Conservation (phyloP, 2,888 invertebrate genomes). For the Lysandra bellargus region DNA sequence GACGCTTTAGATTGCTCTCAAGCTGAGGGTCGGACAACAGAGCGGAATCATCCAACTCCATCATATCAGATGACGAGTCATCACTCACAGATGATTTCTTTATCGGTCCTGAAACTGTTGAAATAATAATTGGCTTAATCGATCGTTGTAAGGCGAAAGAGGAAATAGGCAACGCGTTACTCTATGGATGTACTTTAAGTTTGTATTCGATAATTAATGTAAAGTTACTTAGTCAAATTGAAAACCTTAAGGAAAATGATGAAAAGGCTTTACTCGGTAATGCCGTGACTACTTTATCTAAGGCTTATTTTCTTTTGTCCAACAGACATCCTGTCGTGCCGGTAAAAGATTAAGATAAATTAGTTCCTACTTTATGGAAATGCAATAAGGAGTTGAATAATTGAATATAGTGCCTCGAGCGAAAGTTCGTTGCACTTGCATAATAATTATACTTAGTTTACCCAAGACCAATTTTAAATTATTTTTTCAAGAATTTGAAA, state of each 20-base stretch:
- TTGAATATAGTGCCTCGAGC: background rate
- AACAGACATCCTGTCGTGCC: slow-evolving; percentile 19
- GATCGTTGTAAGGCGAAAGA: background rate
- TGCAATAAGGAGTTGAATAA: background rate
- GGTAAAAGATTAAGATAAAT: slow-evolving; percentile 16
- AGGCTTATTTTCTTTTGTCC: slow-evolving; percentile 17
- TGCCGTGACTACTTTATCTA: slow-evolving; percentile 13
- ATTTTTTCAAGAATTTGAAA: background rate
- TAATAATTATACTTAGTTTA: background rate
- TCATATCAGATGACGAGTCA: slow-evolving; percentile 91
- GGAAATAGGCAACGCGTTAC: background rate
- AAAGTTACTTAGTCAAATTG: background rate
- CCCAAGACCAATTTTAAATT: background rate
- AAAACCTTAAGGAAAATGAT: background rate
- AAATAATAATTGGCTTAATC: background rate
- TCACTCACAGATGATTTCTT: slow-evolving; percentile 94
- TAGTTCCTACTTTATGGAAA: slow-evolving; percentile 16
- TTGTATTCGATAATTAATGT: background rate
- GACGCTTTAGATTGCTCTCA: slow-evolving; percentile 64
- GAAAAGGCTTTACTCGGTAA: background rate
- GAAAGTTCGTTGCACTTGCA: background rate
- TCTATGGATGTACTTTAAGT: background rate
- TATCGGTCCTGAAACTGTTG: slow-evolving; percentile 87
- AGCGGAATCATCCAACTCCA: slow-evolving; percentile 95
- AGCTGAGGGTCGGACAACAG: slow-evolving; percentile 78